Conservation (phyloP, 2,797 vertebrate species). For the Rhinogobio ventralis region DNA sequence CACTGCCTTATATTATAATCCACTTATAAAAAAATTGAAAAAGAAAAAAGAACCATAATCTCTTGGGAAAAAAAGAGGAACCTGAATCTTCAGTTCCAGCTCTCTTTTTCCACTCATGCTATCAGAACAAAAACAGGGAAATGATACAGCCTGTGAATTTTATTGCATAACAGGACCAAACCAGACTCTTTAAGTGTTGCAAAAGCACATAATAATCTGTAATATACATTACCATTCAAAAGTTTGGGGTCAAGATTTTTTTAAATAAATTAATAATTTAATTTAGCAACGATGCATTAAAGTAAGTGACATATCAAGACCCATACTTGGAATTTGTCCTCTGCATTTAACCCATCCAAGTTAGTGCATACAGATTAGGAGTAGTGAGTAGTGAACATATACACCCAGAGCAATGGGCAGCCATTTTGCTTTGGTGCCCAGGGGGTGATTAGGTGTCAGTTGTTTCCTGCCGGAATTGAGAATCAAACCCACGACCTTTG, state of each 20-base stretch:
- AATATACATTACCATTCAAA: background rate
- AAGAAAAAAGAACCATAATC: no score
- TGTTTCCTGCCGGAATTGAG: no score
- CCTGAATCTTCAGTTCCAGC: background rate
- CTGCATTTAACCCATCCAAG: no score
- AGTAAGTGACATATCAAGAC: no score
- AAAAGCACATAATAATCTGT: background rate
- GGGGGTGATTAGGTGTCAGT: no score
- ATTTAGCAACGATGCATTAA: background rate
- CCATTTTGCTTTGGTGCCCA: no score
- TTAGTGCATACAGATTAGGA: no score
- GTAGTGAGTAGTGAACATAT: no score
- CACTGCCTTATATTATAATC: background rate
- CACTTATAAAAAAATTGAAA: background rate
- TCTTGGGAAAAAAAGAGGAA: background rate
- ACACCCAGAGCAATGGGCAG: no score
- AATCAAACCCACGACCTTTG: no score
- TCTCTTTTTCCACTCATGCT: background rate
- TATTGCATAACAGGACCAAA: slow-evolving; percentile 6
- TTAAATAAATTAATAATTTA: background rate
- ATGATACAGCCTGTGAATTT: background rate
- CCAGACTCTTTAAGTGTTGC: slow-evolving; percentile 1
- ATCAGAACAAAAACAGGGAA: slow-evolving; percentile 29
- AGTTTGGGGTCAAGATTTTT: background rate
- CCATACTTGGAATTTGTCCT: no score